Base-by-base conservation (phyloP, 2,797 vertebrate genomes). In the Falco biarmicus region DNA sequence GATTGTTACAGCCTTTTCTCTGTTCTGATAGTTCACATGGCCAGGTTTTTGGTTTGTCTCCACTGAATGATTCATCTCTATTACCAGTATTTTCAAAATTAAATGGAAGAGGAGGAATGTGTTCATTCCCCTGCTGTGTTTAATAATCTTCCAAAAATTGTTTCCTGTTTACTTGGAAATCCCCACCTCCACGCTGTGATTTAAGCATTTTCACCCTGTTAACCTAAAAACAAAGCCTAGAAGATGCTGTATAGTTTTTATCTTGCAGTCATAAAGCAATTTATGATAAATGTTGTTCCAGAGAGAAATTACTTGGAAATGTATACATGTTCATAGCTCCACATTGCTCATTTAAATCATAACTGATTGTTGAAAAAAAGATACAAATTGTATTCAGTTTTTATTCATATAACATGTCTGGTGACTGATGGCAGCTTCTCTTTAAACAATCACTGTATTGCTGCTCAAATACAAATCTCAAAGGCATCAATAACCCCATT, bases 101-200 rank as follows among this genome's bases (percentile, higher is more conserved):
- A 92, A 97, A 94, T 95, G 91, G 80, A 94, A 95, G 89, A 89
- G 71, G 75, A 96, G 86, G 84, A 90, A 90, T 79, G 88, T 88
- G 66, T 95, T 97, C 66, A 82, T 93, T 89, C 60, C 34, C 93
- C 80, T 92, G 64, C 75, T 92, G 89, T 82, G 85, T 96, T 95
- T 96, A 96, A 95, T 95, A 97, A 94, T 95, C 70, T 96, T 74
- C 77, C 83, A 75, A 84, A 95, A 93, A 93, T 84, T 91, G 87
- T 90, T 96, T 96, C 95, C 92, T 92, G 69, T 95, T 97, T 95
- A 95, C 78, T 92, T 70, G 82, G 92, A 95, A 82, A 92, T 83
- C 68, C 92, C 79, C 85, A 91, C 87, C 90, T 95, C 92, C 82
- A 29, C 25, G 47, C 86, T 94, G 82, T 63, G 66, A 87, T 93